Evolutionary conservation across 2,797 vertebrate genomes (phyloP).

Genomic region (Sebastes nivosus): DNA sequence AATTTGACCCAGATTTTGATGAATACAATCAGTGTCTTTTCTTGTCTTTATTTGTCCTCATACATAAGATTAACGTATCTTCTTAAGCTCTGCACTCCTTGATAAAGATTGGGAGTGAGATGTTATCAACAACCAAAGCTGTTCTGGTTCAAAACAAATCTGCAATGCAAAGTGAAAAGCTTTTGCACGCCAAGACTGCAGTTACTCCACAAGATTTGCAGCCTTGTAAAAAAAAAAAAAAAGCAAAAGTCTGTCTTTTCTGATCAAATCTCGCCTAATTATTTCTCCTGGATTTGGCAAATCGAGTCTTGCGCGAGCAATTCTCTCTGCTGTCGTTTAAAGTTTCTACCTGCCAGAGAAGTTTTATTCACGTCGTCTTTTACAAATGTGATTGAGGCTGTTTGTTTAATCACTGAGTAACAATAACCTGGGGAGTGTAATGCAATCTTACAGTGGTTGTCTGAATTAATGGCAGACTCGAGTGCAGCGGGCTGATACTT

Average conservation of each 20-base stretch:
- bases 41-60: neutral
- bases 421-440: conserved; percentile 45
- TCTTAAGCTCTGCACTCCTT: neutral
- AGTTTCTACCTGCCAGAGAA: neutral
- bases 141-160: conserved; percentile 47
- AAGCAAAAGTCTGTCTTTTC: conserved; percentile 40
- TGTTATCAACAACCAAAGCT: conserved; percentile 40
- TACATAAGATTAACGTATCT: neutral
- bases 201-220: conserved; percentile 50
- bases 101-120: conserved; percentile 29
- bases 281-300: conserved; percentile 39
- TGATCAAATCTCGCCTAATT: conserved; percentile 48
- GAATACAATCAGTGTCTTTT: neutral
- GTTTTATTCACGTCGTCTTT: conserved; percentile 15
- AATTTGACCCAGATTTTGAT: neutral
- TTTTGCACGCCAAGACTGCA: conserved; percentile 61
- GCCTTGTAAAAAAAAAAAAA: conserved; percentile 21
- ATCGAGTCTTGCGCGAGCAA: conserved; percentile 29
- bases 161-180: conserved; percentile 62
- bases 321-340: conserved; percentile 37
- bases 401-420: conserved; percentile 62
- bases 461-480: conserved; percentile 50
- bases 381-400: conserved; percentile 34
- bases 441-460: conserved; percentile 37
- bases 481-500: conserved; percentile 49